Base-by-base conservation (phyloP, 2,797 vertebrate species). In the Graptemys geographica region DNA sequence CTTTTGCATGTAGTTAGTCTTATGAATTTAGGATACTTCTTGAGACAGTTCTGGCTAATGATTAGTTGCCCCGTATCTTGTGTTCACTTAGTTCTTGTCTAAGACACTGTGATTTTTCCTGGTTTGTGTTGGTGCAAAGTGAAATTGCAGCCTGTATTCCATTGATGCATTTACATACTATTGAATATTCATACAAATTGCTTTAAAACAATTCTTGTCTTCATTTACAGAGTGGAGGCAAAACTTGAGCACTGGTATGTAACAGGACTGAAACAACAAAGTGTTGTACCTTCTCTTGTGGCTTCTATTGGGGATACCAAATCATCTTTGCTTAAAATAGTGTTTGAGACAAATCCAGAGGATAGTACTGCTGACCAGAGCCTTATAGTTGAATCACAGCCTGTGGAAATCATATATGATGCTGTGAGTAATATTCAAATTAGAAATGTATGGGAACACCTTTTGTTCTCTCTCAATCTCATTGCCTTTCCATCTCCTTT, bases 361-460 rank as follows among this genome's bases (percentile, higher is more conserved):
- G 97, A 98, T 52, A 98, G 98, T 53, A 8, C 96, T 2, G 98
- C 98, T 8, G 99, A 99, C 97, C 99, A 99, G 97, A 98, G 99
- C 53, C 98, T 99, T 76, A 85, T 95, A 4, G 97, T 99, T 55
- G 97, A 99, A 89, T 99, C 99, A 0, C 99, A 99, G 97, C 99
- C 99, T 3, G 99, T 99, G 56, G 99, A 99, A 98, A 98, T 99
- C 74, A 99, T 99, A 96, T 99, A 99, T 1, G 99, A 99, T 89
- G 99, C 99, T 41, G 99, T 99, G 98, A 98, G 98, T 98, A 82
- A 9, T 41, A 91, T 6, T 74, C 65, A 65, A 5, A 28, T 74
- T 47, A 84, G 53, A 25, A 27, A 3, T 41, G 51, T 18, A 27
- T 55, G 21, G 19, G 69, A 72, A 72, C 5, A 72, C n/a, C 10